phyloP scores from a whole-genome alignment of 2,797 vertebrate genomes.

The Loriculus beryllinus region DNA sequence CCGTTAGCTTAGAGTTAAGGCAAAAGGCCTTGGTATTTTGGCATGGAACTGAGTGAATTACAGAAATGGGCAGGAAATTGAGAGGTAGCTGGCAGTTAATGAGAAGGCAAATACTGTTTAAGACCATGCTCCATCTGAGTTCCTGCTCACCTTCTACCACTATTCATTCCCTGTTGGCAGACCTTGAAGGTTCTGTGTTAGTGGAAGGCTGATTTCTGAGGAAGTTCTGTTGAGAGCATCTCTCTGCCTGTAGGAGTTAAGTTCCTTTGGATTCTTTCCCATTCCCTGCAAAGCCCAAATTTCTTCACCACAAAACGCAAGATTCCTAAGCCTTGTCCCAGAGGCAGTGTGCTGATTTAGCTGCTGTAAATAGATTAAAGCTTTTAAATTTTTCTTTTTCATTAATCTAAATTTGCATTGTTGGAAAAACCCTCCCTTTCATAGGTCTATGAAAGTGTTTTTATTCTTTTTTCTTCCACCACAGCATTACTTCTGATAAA shows the following conservation, averaged over 20 bases:
- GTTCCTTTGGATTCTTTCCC: neutral
- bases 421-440: neutral
- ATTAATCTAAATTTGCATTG: neutral
- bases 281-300: neutral
- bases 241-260: neutral
- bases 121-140: neutral
- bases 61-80: neutral
- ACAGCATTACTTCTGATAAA: neutral
- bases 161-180: neutral
- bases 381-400: neutral
- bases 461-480: neutral
- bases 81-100: neutral
- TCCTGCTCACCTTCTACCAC: neutral
- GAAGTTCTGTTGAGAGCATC: neutral
- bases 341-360: neutral
- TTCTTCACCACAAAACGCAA: neutral
- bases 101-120: neutral
- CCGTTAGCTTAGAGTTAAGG: neutral
- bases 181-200: neutral
- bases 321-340: neutral
- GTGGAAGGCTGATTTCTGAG: neutral
- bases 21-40: neutral
- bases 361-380: neutral
- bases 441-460: neutral
- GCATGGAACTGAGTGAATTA: neutral